These are phyloP conservation scores for Hypselothyrea guttata DNA, from an alignment of 2,888 invertebrate genomes.

Conservation along the genomic window DNA sequence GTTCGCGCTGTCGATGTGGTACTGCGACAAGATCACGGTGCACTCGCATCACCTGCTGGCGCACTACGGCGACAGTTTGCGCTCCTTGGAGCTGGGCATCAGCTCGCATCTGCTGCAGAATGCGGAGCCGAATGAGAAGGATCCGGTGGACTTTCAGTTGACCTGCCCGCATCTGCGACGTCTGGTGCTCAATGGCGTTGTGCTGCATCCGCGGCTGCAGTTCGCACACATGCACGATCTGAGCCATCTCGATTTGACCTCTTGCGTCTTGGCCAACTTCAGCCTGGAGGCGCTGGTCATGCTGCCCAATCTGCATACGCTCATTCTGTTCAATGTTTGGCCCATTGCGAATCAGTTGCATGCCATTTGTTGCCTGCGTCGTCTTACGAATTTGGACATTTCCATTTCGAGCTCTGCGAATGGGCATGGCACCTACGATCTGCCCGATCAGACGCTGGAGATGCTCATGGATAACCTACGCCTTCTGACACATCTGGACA, in stretches of 20 bases:
- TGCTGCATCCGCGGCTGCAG: conserved; percentile 79
- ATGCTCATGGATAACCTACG: conserved; percentile 89
- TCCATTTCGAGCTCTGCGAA: conserved; percentile 87
- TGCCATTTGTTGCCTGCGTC: conserved; percentile 85
- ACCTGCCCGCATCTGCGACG: conserved; percentile 81
- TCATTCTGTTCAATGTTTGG: conserved; percentile 92
- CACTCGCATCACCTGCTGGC: conserved; percentile 87
- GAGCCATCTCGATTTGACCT: conserved; percentile 81
- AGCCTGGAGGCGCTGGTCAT: conserved; percentile 83
- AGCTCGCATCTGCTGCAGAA: conserved; percentile 85
- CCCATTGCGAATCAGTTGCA: conserved; percentile 84
- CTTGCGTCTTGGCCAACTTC: conserved; percentile 81
- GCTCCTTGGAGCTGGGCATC: conserved; percentile 88
- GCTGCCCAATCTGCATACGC: conserved; percentile 87
- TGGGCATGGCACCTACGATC: conserved; percentile 88
- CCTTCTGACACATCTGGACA: conserved; percentile 91
- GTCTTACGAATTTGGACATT: conserved; percentile 90
- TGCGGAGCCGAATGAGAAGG: conserved; percentile 83
- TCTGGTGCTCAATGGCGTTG: conserved; percentile 81
- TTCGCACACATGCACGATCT: conserved; percentile 79
- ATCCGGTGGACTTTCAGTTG: conserved; percentile 85
- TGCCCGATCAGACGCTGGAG: conserved; percentile 87
- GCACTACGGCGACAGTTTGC: conserved; percentile 86
- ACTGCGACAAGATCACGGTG: conserved; percentile 87
- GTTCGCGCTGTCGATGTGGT: conserved; percentile 88